A percentile compares a stretch with the other conserved stretches of the same genome.
Evolutionary conservation across 2,113 vertebrate genomes (phyloP).

Genomic region (Morone saxatilis): DNA sequence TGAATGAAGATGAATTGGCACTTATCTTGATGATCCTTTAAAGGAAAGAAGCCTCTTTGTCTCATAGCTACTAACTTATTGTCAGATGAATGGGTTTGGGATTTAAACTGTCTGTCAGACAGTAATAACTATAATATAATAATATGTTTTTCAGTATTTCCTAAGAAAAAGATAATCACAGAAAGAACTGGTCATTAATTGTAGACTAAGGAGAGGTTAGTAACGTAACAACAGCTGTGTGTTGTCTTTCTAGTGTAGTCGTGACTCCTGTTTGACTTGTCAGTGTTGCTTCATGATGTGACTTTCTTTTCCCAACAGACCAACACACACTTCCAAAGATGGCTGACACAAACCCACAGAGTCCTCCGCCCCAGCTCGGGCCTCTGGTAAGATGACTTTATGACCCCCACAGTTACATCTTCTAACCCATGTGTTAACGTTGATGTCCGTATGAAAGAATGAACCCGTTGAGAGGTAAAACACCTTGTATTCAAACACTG

Average conservation of each 20-base stretch:
- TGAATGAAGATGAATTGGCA: neutral
- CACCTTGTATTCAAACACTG: neutral
- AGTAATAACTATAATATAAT: neutral
- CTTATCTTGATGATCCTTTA: neutral
- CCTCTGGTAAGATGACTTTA: conserved; percentile 73
- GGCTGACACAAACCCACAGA: conserved; percentile 82
- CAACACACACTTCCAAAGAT: conserved; percentile 67
- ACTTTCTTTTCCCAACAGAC: conserved; percentile 40
- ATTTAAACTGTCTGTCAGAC: neutral
- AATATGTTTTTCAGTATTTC: neutral
- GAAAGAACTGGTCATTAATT: neutral
- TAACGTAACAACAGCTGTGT: neutral
- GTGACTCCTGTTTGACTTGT: neutral
- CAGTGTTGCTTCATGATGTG: conserved; percentile 5
- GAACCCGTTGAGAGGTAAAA: neutral
- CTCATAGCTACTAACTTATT: no score
- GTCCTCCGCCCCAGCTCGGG: conserved; percentile 72
- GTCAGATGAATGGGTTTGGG: neutral
- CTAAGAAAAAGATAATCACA: neutral
- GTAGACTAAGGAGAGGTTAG: neutral
- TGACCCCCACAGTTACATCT: neutral
- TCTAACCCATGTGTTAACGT: neutral
- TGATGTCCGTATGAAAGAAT: neutral
- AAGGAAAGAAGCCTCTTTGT: neutral
- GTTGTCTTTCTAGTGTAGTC: neutral